Evolutionary conservation across 1,140 invertebrate species (phyloP), one percentile per base, ranked within the genome.

Genomic region (Myzus persicae): DNA sequence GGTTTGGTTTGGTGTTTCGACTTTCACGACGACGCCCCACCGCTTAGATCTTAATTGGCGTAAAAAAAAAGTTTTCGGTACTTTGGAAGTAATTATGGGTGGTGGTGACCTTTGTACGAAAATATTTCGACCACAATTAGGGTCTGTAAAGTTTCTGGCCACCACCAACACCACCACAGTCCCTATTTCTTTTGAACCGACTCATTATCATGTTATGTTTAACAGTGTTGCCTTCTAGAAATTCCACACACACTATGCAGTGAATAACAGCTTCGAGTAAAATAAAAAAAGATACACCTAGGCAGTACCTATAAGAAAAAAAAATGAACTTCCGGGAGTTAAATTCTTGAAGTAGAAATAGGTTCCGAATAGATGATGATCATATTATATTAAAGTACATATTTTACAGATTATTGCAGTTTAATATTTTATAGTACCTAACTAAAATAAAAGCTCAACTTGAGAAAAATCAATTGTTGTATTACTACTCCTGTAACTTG

Each of bases 41-140:
- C 8, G n/a, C n/a, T 89, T 51, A 89, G 8, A 89, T 89, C n/a
- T 89, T 89, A 89, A 51, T 89, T 51, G 87, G 8, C 42, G n/a
- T 51, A 38, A 38, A 38, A 51, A 85, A 88, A 51, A 89, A 89
- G 11, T 89, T 89, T 48, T 11, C 36, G n/a, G 46, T 38, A 89
- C 36, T 89, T 89, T 89, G n/a, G 24, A 24, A 36, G 44, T 51
- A 48, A 89, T 89, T 89, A 89, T 31, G 87, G 44, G 1, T 8
- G 46, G 31, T 11, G 20, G 31, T 48, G 85, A 87, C 46, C 46
- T 48, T 48, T 89, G 44, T 89, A 14, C 31, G 44, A 48, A 89
- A 89, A 51, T 89, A 89, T 89, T 89, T 89, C 46, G 46, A 48
- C 46, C 87, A 89, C 87, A 89, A 89, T 89, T 89, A 89, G n/a